Percentiles rank a stretch among this genome's conserved stretches.
Conservation (phyloP, 2,113 vertebrate species). For the Oenanthe oenanthe region DNA sequence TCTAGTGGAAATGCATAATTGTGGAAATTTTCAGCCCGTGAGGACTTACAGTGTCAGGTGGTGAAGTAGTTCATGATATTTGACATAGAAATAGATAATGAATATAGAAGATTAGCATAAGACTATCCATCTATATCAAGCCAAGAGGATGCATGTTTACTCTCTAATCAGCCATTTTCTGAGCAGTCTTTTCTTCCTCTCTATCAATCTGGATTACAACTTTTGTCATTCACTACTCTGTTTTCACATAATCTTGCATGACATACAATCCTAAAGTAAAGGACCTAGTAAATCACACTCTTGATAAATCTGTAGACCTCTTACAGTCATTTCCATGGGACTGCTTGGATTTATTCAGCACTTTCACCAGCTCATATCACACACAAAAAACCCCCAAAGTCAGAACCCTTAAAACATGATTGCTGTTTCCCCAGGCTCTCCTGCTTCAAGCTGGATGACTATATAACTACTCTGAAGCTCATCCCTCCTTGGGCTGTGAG, state of each 20-base stretch:
- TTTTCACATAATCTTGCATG: neutral
- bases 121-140: neutral
- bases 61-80: neutral
- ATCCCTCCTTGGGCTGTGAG: neutral
- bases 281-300: neutral
- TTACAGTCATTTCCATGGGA: neutral
- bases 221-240: neutral
- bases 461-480: neutral
- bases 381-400: neutral
- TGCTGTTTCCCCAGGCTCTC: neutral
- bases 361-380: neutral
- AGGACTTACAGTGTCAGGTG: neutral
- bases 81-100: neutral
- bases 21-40: neutral
- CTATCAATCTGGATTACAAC: neutral
- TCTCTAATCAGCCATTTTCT: neutral
- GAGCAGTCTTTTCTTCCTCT: neutral
- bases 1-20: neutral
- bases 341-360: neutral
- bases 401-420: neutral
- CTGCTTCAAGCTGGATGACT: neutral
- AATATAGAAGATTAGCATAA: neutral
- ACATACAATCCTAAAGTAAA: neutral
- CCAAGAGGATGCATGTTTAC: rapidly evolving
- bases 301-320: neutral